A percentile compares a stretch with the other conserved stretches of the same genome.
These are phyloP conservation scores for Himalopsyche phryganea DNA, from an alignment of 1,140 invertebrate species.

Conservation along the genomic window DNA sequence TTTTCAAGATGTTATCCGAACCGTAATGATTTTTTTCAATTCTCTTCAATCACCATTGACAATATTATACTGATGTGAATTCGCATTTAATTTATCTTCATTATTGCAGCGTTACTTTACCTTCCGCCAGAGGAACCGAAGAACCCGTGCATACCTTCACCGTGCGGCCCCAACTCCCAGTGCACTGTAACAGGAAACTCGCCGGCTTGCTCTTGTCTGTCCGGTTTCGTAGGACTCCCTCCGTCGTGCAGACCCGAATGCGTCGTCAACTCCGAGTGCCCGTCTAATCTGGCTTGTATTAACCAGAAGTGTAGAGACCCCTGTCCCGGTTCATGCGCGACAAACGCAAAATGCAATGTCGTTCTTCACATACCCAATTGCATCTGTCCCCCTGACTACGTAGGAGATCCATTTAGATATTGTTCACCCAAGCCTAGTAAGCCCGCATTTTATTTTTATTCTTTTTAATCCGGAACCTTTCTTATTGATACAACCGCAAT, in stretches of 20 bases:
- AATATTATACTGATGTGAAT: no score
- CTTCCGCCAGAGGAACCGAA: conserved; percentile 43
- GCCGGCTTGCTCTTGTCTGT: conserved; percentile 60
- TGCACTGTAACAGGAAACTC: conserved; percentile 58
- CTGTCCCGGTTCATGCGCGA: conserved; percentile 58
- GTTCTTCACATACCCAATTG: conserved; percentile 62
- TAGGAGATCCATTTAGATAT: conserved; percentile 60
- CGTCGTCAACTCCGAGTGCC: conserved; percentile 62
- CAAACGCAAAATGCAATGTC: conserved; percentile 58
- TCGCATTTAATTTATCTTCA: neutral
- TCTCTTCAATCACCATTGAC: conserved; percentile 36
- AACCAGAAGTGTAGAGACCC: conserved; percentile 62
- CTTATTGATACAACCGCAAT: conserved; percentile 1
- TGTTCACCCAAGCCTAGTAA: conserved; percentile 49
- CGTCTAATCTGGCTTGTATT: conserved; percentile 59
- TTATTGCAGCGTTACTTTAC: conserved; percentile 35
- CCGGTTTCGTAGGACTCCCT: conserved; percentile 56
- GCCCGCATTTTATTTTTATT: conserved; percentile 25
- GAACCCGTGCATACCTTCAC: conserved; percentile 60
- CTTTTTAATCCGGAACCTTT: neutral
- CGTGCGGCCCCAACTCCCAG: conserved; percentile 63
- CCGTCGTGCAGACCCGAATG: conserved; percentile 66
- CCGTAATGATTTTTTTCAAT: conserved; percentile 36
- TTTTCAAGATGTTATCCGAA: conserved; percentile 61
- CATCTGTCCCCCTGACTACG: conserved; percentile 56